phyloP scores from a whole-genome alignment of 2,888 invertebrate genomes.

The Cerastoderma edule region DNA sequence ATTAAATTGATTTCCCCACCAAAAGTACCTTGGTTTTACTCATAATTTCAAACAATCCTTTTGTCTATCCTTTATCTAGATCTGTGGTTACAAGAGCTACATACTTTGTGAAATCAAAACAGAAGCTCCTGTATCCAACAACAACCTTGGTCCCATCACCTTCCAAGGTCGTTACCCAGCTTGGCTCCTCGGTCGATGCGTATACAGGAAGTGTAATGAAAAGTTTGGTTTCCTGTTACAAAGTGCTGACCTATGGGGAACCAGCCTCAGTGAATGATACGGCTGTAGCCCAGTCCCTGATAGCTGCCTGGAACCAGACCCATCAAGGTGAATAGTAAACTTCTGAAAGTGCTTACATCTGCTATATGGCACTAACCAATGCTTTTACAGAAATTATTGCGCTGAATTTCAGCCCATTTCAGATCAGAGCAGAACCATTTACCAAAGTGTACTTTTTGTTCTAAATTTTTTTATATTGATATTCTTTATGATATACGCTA shows the following conservation, averaged over 20 bases:
- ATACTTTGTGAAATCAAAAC: conserved; percentile 49
- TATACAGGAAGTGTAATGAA: conserved; percentile 35
- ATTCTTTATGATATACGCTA: too few relatives aligned
- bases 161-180: conserved; percentile 4
- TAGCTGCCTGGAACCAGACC: conserved; percentile 34
- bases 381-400: too few relatives aligned
- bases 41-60: too few relatives aligned
- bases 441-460: too few relatives aligned
- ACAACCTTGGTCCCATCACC: conserved; percentile 46
- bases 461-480: too few relatives aligned
- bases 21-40: too few relatives aligned
- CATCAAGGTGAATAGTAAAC: conserved; percentile 19
- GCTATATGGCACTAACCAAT: too few relatives aligned
- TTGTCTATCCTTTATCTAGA: too few relatives aligned
- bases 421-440: too few relatives aligned
- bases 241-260: conserved; percentile 29
- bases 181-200: conserved; percentile 25
- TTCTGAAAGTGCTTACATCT: too few relatives aligned
- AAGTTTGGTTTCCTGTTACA: conserved; percentile 33
- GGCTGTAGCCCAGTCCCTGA: conserved; percentile 13
- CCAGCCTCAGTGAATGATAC: conserved; percentile 4
- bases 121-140: conserved; percentile 44
- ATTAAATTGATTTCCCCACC: too few relatives aligned
- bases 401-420: too few relatives aligned
- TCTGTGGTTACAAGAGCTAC: conserved; percentile 49